Evolutionary conservation across 2,888 invertebrate species (phyloP).

Genomic region (Dasypogon diadema): DNA sequence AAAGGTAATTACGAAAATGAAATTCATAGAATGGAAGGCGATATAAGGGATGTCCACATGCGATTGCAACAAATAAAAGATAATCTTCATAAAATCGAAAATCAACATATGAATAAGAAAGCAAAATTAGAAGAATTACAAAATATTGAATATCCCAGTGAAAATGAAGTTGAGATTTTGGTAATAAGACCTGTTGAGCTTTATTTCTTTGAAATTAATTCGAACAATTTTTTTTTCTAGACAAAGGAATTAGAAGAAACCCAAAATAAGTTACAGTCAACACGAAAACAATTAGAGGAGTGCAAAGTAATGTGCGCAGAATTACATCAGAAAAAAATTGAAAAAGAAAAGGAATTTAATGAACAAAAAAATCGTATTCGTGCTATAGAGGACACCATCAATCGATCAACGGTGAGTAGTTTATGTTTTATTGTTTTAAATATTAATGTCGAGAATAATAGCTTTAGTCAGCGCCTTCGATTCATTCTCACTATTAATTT

Average conservation of each 20-base stretch:
- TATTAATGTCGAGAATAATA: no score
- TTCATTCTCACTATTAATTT: no score
- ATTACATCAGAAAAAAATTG: conserved; percentile 64
- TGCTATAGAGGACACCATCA: conserved; percentile 65
- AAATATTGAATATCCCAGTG: conserved; percentile 63
- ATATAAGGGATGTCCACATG: conserved; percentile 57
- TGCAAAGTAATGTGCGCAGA: conserved; percentile 65
- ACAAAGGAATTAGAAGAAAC: conserved; percentile 68
- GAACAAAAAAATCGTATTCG: conserved; percentile 66
- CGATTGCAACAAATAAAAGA: conserved; percentile 57
- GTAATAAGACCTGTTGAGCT: conserved; percentile 59
- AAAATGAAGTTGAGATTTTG: conserved; percentile 63
- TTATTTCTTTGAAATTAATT: no score
- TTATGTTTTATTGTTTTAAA: background rate
- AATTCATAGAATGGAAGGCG: conserved; percentile 54
- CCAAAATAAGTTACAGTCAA: conserved; percentile 58
- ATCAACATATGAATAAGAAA: conserved; percentile 56
- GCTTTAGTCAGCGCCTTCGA: no score
- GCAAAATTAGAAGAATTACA: conserved; percentile 63
- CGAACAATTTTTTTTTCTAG: no score
- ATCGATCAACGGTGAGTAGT: conserved; percentile 56
- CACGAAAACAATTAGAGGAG: conserved; percentile 60
- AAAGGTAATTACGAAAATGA: conserved; percentile 54
- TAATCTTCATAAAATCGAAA: conserved; percentile 58
- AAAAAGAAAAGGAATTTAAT: conserved; percentile 66